phyloP scores from a whole-genome alignment of 2,888 invertebrate species.

The Iselma pallidipennis region DNA sequence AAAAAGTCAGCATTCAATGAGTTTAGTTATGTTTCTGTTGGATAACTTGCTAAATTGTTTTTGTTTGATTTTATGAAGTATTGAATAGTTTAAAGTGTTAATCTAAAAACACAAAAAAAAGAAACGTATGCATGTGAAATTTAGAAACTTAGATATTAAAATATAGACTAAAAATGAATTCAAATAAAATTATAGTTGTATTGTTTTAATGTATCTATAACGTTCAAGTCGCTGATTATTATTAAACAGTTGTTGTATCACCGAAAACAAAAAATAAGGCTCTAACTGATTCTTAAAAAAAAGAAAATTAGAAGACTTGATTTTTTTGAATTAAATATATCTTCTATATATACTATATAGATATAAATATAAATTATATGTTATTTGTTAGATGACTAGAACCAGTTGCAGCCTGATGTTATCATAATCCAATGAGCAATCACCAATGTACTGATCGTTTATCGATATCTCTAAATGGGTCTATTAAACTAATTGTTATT shows the following conservation, averaged over 20 bases:
- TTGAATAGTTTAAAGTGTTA: conserved; percentile 36
- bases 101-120: conserved; percentile 16
- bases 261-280: conserved; percentile 11
- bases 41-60: no score
- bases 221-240: conserved; percentile 11
- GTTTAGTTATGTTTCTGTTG: no score
- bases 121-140: conserved; percentile 26
- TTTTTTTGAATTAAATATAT: conserved; percentile 3
- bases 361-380: conserved; percentile 8
- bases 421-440: conserved; percentile 25
- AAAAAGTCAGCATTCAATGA: neutral
- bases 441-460: conserved; percentile 39
- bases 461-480: conserved; percentile 40
- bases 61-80: conserved; percentile 38
- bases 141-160: conserved; percentile 12
- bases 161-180: neutral
- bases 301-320: conserved; percentile 10
- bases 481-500: conserved; percentile 47
- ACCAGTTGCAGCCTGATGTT: conserved; percentile 24
- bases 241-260: conserved; percentile 28
- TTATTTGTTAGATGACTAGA: conserved; percentile 22
- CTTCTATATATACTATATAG: conserved; percentile 12
- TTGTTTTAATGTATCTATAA: conserved; percentile 32
- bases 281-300: conserved; percentile 28
- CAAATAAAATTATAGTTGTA: conserved; percentile 32